Base-by-base conservation (phyloP, 1,140 invertebrate species). In the Catajapyx aquilonaris region DNA sequence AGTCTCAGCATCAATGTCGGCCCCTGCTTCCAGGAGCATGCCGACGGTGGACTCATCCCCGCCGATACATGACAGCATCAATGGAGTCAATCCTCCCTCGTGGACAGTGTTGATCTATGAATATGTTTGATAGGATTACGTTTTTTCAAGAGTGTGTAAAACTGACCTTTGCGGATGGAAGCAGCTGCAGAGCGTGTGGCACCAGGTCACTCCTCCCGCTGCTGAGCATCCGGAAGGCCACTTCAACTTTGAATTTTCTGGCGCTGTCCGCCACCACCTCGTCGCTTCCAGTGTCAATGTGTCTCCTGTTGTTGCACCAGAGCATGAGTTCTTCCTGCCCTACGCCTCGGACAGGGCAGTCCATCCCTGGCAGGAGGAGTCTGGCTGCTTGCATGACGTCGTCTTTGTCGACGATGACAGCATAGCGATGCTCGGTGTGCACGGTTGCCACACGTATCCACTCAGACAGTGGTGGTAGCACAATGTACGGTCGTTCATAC, bases 331-430 rank as follows among this genome's bases (percentile, higher is more conserved):
- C n/a, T n/a, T 44, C 47, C 47, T 44, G 60, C 56, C 55, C 54
- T 37, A 83, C 64, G 5, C 73, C 66, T 40, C 83, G 56, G 1
- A 81, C 69, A 9, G 84, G 81, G 56, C 81, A 88, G 53, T 88
- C 84, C 0, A 86, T 80, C 19, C 83, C 81, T 1, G 85, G 84
- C 20, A 90, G 58, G 9, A 90, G 60, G 13, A 90, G 52, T 22
- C 85, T 56, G 0, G 83, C 83, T 1, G 84, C 81, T 57, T 90
- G 81, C 65, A 78, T 70, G 5, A 88, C 73, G 51, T 90, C 84
- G 52, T 88, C 81, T 39, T 76, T 76, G 54, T 88, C 84, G 11
- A 86, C 66, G 25, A 76, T 63, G 5, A 68, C 59, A 0, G 78
- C 73, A 35, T 75, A 73, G n/a, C 85, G 64, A 48, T 86, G 71